Evolutionary conservation across 2,113 vertebrate genomes (phyloP), one percentile per base, ranked within the genome.

Genomic region (Himantopus leucocephalus): DNA sequence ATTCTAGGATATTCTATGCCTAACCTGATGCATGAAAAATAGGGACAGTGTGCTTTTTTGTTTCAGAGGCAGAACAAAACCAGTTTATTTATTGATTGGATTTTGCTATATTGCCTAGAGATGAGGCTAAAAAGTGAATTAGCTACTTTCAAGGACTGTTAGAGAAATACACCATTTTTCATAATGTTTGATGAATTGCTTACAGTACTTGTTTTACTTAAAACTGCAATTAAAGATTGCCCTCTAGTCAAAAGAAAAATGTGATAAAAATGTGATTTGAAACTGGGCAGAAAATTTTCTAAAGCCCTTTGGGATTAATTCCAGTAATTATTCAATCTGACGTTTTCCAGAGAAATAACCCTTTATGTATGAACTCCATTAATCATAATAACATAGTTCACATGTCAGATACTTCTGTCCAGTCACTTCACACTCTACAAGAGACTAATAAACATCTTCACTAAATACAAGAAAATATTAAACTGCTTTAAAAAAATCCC

Each of bases 151-250:
- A 96, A 94, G 53, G 41, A 91, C 81, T 90, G 71, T 96, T 92
- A 84, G 58, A 96, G 68, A 93, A 94, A 94, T 68, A 72, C 56
- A 82, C 94, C 63, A 92, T 92, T 96, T 97, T 97, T 97, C 94
- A 91, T 90, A 73, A 95, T 71, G 75, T 92, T 96, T 96, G 94
- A 97, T 64, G 72, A 89, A 85, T 93, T 97, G 94, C 96, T 96
- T 95, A 94, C 93, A 95, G 88, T 95, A 78, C 94, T 96, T 92
- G 67, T 89, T 96, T 96, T 83, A 89, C 91, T 96, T 96, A 92
- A 95, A 97, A 73, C 92, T 97, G 86, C 92, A 97, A 92, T 98
- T 98, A 97, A 96, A 95, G 85, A 95, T 97, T 16, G 59, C 71
- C 95, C 90, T 96, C 81, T 66, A 97, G 93, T 94, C 94, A 97